These are phyloP conservation scores for Chloromyia formosa DNA, from an alignment of 2,888 invertebrate genomes.

Conservation along the genomic window DNA sequence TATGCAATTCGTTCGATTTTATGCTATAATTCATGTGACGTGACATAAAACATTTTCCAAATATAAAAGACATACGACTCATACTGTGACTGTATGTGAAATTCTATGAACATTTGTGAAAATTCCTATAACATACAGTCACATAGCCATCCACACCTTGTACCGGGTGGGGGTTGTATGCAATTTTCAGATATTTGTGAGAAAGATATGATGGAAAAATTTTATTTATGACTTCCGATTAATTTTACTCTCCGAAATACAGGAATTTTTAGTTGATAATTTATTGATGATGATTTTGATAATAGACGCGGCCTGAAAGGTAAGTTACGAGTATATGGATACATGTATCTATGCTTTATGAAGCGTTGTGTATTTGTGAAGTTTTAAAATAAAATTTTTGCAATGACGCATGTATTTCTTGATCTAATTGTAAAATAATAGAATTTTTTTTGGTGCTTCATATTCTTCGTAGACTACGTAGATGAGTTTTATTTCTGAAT, in stretches of 20 bases:
- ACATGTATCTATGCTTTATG: no score
- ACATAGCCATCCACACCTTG: neutral
- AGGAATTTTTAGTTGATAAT: slow-evolving; percentile 33
- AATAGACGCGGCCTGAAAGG: neutral
- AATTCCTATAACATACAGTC: neutral
- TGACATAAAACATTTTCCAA: slow-evolving; percentile 37
- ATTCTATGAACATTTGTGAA: no score
- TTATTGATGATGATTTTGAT: slow-evolving; percentile 28
- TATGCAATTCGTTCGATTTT: slow-evolving; percentile 43
- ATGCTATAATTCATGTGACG: slow-evolving; percentile 41
- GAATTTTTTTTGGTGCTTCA: no score
- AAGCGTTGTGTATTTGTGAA: no score
- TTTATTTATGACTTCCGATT: slow-evolving; percentile 41
- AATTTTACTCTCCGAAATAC: slow-evolving; percentile 33
- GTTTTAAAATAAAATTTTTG: no score
- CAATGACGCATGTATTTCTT: no score
- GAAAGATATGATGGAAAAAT: slow-evolving; percentile 43
- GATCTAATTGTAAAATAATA: no score
- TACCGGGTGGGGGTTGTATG: neutral
- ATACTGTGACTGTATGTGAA: neutral
- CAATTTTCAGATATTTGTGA: slow-evolving; percentile 33
- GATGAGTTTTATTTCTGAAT: no score
- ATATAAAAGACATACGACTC: neutral
- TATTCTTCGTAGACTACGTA: no score
- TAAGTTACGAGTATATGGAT: no score